A percentile compares a stretch with the other conserved stretches of the same genome.
phyloP scores from a whole-genome alignment of 1,140 invertebrate species.

The Camponotus pennsylvanicus region DNA sequence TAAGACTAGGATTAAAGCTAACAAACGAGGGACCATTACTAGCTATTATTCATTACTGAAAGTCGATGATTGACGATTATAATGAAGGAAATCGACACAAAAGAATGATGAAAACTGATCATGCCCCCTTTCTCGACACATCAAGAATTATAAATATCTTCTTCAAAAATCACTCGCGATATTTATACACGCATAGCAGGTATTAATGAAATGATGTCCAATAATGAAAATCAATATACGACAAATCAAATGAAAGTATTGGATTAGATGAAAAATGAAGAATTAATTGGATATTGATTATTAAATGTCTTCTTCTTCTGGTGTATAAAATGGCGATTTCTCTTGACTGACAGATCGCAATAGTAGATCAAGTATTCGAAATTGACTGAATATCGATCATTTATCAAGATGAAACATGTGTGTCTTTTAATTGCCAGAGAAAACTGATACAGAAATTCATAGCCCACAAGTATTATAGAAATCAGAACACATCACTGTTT shows the following conservation, averaged over 20 bases:
- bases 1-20: not conserved
- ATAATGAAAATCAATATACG: conserved; percentile 25
- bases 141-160: conserved; percentile 38
- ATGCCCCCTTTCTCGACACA: not conserved
- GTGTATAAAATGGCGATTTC: conserved; percentile 24
- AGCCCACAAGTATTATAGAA: conserved; percentile 20
- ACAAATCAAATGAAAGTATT: not conserved
- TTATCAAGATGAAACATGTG: not conserved
- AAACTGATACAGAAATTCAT: conserved; percentile 39
- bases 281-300: not conserved
- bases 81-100: not conserved
- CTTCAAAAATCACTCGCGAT: not conserved
- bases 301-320: not conserved
- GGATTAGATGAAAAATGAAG: too few relatives aligned
- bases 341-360: conserved; percentile 18
- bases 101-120: conserved; percentile 17
- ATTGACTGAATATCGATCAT: conserved; percentile 10
- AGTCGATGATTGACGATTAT: conserved; percentile 36
- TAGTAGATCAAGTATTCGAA: not conserved
- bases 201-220: not conserved
- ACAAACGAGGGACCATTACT: not conserved
- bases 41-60: conserved; percentile 35
- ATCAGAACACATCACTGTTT: not conserved
- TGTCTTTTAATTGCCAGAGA: conserved; percentile 21
- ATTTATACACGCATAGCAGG: conserved; percentile 1